These are phyloP conservation scores for Erebia aethiops DNA, from an alignment of 2,888 invertebrate species.

Conservation along the genomic window DNA sequence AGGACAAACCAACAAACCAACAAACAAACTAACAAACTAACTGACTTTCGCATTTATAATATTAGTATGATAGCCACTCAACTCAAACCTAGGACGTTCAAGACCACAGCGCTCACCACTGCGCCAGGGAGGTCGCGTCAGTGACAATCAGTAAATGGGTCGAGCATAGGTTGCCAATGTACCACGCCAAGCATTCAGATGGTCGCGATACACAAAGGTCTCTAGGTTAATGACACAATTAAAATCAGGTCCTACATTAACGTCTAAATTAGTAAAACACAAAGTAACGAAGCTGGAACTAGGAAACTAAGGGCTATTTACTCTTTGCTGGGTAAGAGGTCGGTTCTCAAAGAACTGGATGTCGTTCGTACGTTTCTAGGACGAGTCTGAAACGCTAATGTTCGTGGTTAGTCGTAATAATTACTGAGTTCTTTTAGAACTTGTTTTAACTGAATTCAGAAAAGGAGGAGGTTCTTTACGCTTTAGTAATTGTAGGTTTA, in stretches of 20 bases:
- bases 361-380: slow-evolving; percentile 35
- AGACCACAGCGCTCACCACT: too few relatives aligned
- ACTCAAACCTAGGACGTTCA: too few relatives aligned
- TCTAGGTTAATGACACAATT: slow-evolving; percentile 66
- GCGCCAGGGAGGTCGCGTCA: slow-evolving; percentile 22
- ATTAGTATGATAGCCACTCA: too few relatives aligned
- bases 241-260: slow-evolving; percentile 31
- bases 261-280: slow-evolving; percentile 22
- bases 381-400: background rate
- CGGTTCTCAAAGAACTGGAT: slow-evolving; percentile 8
- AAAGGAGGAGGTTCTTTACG: too few relatives aligned
- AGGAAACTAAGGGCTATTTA: slow-evolving; percentile 3
- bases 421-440: background rate
- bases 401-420: slow-evolving; percentile 7
- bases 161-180: slow-evolving; percentile 47
- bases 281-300: slow-evolving; percentile 11
- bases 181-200: slow-evolving; percentile 58
- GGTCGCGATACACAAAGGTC: slow-evolving; percentile 76
- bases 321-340: slow-evolving; percentile 3
- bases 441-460: background rate
- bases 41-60: too few relatives aligned
- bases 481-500: too few relatives aligned
- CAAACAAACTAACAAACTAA: too few relatives aligned
- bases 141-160: slow-evolving; percentile 46
- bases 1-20: too few relatives aligned